Percentiles rank a stretch among this genome's conserved stretches.
Evolutionary conservation across 2,888 invertebrate species (phyloP).

Genomic region (Xestoiulus laeticollis): DNA sequence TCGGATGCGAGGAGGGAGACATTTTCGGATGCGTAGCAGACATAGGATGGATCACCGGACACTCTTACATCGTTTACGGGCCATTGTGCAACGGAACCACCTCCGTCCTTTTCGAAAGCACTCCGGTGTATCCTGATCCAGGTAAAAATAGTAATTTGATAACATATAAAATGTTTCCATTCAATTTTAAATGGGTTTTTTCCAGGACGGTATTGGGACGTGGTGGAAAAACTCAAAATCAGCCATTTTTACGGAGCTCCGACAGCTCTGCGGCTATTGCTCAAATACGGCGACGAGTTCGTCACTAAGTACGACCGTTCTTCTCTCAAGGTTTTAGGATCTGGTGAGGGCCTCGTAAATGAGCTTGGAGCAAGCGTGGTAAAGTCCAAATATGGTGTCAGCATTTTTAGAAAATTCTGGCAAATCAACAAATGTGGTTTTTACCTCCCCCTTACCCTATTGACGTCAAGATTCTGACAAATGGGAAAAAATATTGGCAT

Average conservation of each 20-base stretch:
- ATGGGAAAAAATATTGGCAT: too few species aligned
- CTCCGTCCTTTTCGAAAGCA: conserved; percentile 67
- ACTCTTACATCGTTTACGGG: conserved; percentile 68
- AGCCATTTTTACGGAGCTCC: conserved; percentile 60
- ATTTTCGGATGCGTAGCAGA: conserved; percentile 68
- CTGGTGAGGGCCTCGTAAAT: conserved; percentile 57
- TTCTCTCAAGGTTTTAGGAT: conserved; percentile 64
- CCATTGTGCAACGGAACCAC: conserved; percentile 68
- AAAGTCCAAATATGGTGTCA: too few species aligned
- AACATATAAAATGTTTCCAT: conserved; percentile 60
- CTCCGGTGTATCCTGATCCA: conserved; percentile 67
- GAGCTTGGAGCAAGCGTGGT: too few species aligned
- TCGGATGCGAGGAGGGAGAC: conserved; percentile 64
- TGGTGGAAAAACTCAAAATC: conserved; percentile 65
- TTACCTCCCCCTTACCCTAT: too few species aligned
- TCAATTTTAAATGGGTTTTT: conserved; percentile 66
- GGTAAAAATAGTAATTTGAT: conserved; percentile 59
- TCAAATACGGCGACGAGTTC: conserved; percentile 65
- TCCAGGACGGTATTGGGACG: conserved; percentile 59
- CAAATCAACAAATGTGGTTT: too few species aligned
- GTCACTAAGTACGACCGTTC: conserved; percentile 66
- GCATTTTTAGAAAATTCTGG: too few species aligned
- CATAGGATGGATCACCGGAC: conserved; percentile 67
- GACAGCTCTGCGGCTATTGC: conserved; percentile 65
- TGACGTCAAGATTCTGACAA: too few species aligned